Evolutionary conservation across 1,140 invertebrate species (phyloP).

Genomic region (Drosophila pruinosa): DNA sequence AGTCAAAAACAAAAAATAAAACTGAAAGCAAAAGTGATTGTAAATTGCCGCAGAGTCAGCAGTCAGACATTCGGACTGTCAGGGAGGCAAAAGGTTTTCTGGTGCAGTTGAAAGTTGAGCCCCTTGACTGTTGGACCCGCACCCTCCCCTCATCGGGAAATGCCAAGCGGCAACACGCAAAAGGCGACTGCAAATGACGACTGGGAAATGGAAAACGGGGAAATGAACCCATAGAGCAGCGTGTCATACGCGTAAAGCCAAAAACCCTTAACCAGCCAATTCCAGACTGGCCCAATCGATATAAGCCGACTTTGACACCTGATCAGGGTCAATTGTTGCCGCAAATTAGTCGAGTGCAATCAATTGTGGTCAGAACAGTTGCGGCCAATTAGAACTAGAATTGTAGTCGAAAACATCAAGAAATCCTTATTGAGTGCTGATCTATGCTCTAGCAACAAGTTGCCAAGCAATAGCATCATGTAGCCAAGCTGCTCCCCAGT

Average conservation of each 20-base stretch:
- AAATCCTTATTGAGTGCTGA: background rate
- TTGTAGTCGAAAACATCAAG: too few species aligned
- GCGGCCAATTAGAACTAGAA: background rate
- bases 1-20: slow-evolving; percentile 42
- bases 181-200: slow-evolving; percentile 1
- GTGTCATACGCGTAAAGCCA: background rate
- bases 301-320: slow-evolving; percentile 70
- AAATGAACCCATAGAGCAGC: slow-evolving; percentile 44
- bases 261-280: background rate
- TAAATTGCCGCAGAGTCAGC: slow-evolving; percentile 40
- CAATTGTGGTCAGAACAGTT: slow-evolving; percentile 33
- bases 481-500: background rate
- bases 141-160: too few species aligned
- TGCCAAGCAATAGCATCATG: background rate
- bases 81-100: slow-evolving; percentile 54
- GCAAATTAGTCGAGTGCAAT: slow-evolving; percentile 59
- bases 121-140: slow-evolving; percentile 44
- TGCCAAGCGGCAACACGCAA: background rate
- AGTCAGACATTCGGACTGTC: background rate
- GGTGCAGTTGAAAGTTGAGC: slow-evolving; percentile 59
- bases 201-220: background rate
- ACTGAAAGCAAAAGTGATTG: slow-evolving; percentile 81
- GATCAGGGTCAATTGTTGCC: slow-evolving; percentile 51
- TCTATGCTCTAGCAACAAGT: background rate
- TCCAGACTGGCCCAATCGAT: slow-evolving; percentile 38